Base-by-base conservation (phyloP, 2,888 invertebrate species). In the Strigamia crassipes region DNA sequence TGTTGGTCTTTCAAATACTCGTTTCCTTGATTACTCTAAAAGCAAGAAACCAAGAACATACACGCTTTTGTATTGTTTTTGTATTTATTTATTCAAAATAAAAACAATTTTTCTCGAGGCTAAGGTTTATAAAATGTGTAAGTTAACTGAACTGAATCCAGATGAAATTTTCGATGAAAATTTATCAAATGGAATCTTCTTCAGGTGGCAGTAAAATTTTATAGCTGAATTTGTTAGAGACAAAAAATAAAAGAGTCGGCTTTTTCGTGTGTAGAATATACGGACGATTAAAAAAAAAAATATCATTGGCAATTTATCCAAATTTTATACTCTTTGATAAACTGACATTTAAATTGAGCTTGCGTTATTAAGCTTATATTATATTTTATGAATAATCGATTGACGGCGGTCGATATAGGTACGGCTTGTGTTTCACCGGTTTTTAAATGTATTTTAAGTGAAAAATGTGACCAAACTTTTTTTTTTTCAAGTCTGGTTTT, bases 131-230 rank as follows among this genome's bases (percentile, higher is more conserved):
- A 66, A 23, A n/a, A 23, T 18, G 23, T 18, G 21, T 18, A 66
- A 66, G 18, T 66, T 23, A 5, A 73, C 31, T 8, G 31, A 5
- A 73, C 31, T 8, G 31, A 73, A 73, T 73, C 31, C 12, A 31
- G 5, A 12, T 31, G 27, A 23, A n/a, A 73, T 73, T 73, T 73
- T 73, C 8, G 31, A 9, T 73, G 73, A 27, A 73, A 73, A 73
- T 73, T 73, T 73, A 73, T 27, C 27, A 23, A 73, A 73, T 73
- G 31, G 73, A 73, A 73, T 23, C 31, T 31, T 31, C 31, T 73
- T 27, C 27, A 73, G 31, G 31, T 73, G 73, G 31, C n/a, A 73
- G 15, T 73, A 73, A 73, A 73, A 73, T 23, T 73, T 73, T 66
- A 66, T 66, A 73, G 27, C 73, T 8, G 31, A 73, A 9, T 73